phyloP scores from a whole-genome alignment of 2,888 invertebrate genomes.

The Andrena haemorrhoa region DNA sequence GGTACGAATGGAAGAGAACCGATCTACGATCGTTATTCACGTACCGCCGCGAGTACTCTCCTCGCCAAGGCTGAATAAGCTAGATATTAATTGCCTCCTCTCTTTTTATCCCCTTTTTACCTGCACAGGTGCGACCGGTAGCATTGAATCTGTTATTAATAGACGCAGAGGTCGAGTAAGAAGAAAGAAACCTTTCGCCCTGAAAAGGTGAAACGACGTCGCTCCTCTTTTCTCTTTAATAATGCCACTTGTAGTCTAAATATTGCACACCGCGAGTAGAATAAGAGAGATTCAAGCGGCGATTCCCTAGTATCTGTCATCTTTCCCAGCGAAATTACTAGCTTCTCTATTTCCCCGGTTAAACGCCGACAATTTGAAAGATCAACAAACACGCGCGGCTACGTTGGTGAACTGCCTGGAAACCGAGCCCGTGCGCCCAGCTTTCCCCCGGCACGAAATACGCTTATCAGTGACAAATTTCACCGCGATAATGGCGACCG shows the following conservation, averaged over 20 bases:
- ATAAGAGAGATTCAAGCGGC: too few relatives aligned
- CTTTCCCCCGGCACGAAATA: background rate
- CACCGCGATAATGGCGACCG: background rate
- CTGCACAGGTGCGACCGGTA: background rate
- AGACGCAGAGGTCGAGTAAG: background rate
- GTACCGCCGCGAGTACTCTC: background rate
- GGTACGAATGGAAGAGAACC: constrained; percentile 39
- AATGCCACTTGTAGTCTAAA: too few relatives aligned
- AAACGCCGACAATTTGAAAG: too few relatives aligned
- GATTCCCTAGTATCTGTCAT: too few relatives aligned
- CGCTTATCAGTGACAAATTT: background rate
- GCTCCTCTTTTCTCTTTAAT: background rate
- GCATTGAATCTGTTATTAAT: background rate
- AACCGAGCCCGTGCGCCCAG: background rate
- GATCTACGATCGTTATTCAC: background rate
- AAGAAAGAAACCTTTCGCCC: background rate
- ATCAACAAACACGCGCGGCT: too few relatives aligned
- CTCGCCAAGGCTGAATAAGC: constrained; percentile 1
- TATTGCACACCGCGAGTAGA: too few relatives aligned
- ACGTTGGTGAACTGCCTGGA: background rate
- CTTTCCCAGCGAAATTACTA: too few relatives aligned
- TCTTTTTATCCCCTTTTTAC: background rate
- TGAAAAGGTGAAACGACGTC: background rate
- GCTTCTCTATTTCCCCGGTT: too few relatives aligned
- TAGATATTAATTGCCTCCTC: background rate